Conservation (phyloP, 2,797 vertebrate species). For the Galago senegalensis region DNA sequence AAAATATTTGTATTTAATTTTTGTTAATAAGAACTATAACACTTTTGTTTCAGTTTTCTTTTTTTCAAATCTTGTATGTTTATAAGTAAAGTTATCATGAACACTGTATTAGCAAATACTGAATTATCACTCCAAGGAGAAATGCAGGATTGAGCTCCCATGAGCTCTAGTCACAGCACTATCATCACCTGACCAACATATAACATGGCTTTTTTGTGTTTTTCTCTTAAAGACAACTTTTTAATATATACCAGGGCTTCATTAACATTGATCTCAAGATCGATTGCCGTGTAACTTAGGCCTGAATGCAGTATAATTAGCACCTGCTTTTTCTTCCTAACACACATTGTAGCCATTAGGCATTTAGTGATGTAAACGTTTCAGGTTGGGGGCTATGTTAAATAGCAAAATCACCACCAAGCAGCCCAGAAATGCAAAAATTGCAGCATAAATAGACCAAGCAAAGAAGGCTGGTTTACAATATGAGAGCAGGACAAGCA, state of each 20-base stretch:
- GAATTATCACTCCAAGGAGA: background rate
- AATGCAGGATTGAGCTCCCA: background rate
- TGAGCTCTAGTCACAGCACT: background rate
- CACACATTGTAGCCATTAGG: background rate
- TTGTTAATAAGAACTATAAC: background rate
- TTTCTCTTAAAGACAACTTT: background rate
- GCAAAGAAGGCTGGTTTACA: background rate
- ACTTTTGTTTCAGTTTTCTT: background rate
- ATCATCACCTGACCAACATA: background rate
- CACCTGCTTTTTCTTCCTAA: background rate
- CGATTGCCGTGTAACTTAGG: background rate
- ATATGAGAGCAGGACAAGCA: background rate
- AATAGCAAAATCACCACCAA: background rate
- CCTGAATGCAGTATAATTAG: background rate
- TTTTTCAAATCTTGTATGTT: background rate
- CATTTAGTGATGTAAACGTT: background rate
- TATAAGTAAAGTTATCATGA: background rate
- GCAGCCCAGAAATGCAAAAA: background rate
- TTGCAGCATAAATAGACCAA: fast-evolving
- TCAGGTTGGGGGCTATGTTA: background rate
- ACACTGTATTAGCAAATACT: background rate
- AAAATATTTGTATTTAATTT: background rate
- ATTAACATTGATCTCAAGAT: background rate
- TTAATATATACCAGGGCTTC: background rate
- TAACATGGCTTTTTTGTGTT: background rate